These are phyloP conservation scores for Cydia splendana DNA, from an alignment of 1,140 invertebrate species.

Conservation along the genomic window DNA sequence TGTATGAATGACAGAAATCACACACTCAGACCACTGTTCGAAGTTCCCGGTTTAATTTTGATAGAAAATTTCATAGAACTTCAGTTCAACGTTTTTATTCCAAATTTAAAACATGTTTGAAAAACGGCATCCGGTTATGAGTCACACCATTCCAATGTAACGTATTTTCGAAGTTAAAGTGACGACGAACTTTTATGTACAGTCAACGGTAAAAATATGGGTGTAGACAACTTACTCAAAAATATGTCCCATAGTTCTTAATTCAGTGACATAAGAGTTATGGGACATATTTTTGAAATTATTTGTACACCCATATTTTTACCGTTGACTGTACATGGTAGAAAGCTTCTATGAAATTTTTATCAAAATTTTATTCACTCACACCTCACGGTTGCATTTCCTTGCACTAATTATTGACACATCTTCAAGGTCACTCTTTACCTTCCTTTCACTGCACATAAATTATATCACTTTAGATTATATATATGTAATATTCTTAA, in stretches of 20 bases:
- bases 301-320: too few relatives aligned
- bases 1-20: background rate
- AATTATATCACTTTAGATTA: background rate
- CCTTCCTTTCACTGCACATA: background rate
- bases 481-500: background rate
- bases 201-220: too few relatives aligned
- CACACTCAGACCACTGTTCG: background rate
- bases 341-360: background rate
- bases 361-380: background rate
- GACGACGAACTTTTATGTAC: too few relatives aligned
- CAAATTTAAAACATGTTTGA: too few relatives aligned
- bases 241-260: too few relatives aligned
- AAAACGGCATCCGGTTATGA: too few relatives aligned
- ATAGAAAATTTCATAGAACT: background rate
- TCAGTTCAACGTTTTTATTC: background rate
- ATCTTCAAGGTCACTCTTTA: background rate
- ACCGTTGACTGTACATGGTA: too few relatives aligned
- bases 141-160: too few relatives aligned
- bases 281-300: too few relatives aligned
- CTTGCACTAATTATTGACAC: background rate
- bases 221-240: too few relatives aligned
- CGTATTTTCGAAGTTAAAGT: too few relatives aligned
- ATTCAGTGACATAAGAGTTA: too few relatives aligned
- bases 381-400: background rate
- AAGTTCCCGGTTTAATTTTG: background rate